Evolutionary conservation across 2,797 vertebrate species (phyloP), one percentile per base, ranked within the genome.

Genomic region (Coendou prehensilis): DNA sequence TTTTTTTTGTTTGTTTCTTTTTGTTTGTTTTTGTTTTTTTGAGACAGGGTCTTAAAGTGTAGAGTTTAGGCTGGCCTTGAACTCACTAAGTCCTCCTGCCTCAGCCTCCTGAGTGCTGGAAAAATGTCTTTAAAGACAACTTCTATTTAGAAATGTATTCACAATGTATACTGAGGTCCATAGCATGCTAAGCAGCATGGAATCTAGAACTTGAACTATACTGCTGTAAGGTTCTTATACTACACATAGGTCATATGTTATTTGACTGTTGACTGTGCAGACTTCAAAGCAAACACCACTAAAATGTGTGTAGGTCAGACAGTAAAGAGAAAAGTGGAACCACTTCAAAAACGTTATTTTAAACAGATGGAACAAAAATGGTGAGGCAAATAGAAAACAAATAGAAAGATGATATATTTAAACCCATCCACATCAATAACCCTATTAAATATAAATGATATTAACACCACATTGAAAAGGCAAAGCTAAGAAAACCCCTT

Each of bases 121-220:
- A 63, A 63, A 10, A 18, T 82, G 41, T 85, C 45, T 84, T 80
- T 87, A 71, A 94, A 86, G 41, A 30, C 67, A 71, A 63, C 22
- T 71, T 92, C 37, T 92, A 52, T 81, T 28, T 92, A 6, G 91
- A 67, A 76, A 37, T 86, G 33, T 56, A 33, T 88, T 76, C 54
- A 82, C 54, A 86, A 7, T 64, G 1, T 50, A 71, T 11, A 41
- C 26, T 82, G 71, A 94, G 7, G 3, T 73, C 87, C 57, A 54
- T 64, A 87, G 57, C 45, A 89, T 54, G 6, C 18, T 28, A 87
- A 79, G 13, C 47, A 73, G 69, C 20, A 45, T 1, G 30, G 41
- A 67, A 10, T 52, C 28, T 37, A 7, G 33, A 30, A 41, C 17
- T 83, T n/a, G n/a, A 73, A 92, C 15, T 67, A 23, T 26, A 33